These are phyloP conservation scores for Lathamus discolor DNA, from an alignment of 2,113 vertebrate genomes.

Conservation along the genomic window DNA sequence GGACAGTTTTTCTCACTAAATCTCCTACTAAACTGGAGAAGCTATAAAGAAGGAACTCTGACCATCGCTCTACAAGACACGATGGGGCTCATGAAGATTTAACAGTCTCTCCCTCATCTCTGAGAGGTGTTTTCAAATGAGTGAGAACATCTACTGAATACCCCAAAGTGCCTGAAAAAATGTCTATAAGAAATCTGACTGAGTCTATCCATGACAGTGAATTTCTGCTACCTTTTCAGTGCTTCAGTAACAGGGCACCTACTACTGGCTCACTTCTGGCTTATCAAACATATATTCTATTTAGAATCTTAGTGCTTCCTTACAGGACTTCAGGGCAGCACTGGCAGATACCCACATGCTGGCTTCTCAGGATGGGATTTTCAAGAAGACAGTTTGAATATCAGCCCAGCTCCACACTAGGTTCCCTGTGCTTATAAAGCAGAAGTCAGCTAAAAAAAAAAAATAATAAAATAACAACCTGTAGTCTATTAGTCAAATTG, in stretches of 20 bases:
- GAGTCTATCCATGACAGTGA: rapidly evolving
- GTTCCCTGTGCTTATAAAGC: not conserved
- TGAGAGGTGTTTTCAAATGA: not conserved
- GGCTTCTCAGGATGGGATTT: not conserved
- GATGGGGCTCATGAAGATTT: not conserved
- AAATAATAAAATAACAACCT: not conserved
- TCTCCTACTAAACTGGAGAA: not conserved
- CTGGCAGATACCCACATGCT: not conserved
- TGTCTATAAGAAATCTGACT: not conserved
- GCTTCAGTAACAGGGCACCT: not conserved
- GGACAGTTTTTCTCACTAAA: not conserved
- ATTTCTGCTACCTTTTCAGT: not conserved
- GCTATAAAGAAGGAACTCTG: not conserved
- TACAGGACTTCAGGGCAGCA: not conserved
- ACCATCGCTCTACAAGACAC: not conserved
- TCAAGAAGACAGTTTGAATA: not conserved
- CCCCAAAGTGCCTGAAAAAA: not conserved
- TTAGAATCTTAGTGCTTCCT: not conserved
- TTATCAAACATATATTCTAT: not conserved
- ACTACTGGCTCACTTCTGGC: not conserved
- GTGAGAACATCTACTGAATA: not conserved
- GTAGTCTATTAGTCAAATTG: not conserved
- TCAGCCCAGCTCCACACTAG: not conserved
- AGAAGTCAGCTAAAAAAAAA: not conserved
- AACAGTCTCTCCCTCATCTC: not conserved